A percentile compares a stretch with the other conserved stretches of the same genome.
phyloP scores from a whole-genome alignment of 2,888 invertebrate genomes.

The Perizoma flavofasciatum region DNA sequence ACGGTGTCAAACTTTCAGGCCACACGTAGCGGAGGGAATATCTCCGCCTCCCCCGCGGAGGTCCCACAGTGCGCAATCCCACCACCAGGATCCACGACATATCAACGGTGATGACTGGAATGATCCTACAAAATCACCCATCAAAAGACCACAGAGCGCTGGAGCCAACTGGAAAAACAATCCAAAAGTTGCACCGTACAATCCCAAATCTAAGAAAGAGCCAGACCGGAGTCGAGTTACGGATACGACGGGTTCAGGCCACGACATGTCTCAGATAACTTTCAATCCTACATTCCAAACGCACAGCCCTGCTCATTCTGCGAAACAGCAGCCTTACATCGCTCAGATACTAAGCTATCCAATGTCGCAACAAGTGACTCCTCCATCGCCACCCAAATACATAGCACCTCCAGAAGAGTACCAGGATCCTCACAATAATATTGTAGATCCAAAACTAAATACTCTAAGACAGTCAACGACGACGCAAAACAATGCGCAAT shows the following conservation, averaged over 20 bases:
- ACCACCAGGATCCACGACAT: slow-evolving; percentile 63
- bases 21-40: slow-evolving; percentile 70
- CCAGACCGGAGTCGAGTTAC: slow-evolving; percentile 54
- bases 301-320: slow-evolving; percentile 76
- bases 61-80: slow-evolving; percentile 69
- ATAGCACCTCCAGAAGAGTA: slow-evolving; percentile 79
- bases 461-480: slow-evolving; percentile 52
- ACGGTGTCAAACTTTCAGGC: slow-evolving; percentile 59
- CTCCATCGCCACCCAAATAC: slow-evolving; percentile 74
- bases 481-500: slow-evolving; percentile 52
- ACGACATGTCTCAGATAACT: slow-evolving; percentile 75
- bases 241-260: slow-evolving; percentile 54
- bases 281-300: slow-evolving; percentile 82
- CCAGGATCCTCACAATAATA: slow-evolving; percentile 73
- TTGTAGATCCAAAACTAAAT: slow-evolving; percentile 59
- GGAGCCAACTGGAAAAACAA: slow-evolving; percentile 74
- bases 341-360: slow-evolving; percentile 79
- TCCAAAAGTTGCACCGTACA: slow-evolving; percentile 73
- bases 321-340: slow-evolving; percentile 77
- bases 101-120: slow-evolving; percentile 74
- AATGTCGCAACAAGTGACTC: slow-evolving; percentile 75
- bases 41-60: slow-evolving; percentile 73
- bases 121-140: slow-evolving; percentile 71
- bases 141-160: slow-evolving; percentile 75
- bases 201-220: slow-evolving; percentile 65